These are phyloP conservation scores for Philopedon plagiatum DNA, from an alignment of 2,888 invertebrate species.

Conservation along the genomic window DNA sequence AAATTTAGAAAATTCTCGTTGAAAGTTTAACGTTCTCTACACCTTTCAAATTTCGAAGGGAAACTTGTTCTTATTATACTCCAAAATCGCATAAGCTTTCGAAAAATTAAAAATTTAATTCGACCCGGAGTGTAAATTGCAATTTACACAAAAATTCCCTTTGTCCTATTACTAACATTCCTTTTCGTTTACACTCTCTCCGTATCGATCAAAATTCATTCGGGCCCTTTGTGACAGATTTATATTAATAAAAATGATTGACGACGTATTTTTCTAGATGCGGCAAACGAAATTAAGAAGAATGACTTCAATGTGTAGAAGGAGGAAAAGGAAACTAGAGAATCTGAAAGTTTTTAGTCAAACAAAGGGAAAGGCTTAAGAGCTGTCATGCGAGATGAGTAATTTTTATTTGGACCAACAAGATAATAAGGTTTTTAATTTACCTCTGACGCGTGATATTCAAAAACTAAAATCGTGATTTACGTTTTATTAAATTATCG, in stretches of 20 bases:
- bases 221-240: constrained; percentile 6
- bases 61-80: too few relatives aligned
- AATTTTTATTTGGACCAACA: background rate
- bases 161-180: constrained; percentile 3
- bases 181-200: background rate
- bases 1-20: too few relatives aligned
- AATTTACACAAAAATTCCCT: constrained; percentile 1
- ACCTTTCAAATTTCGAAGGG: too few relatives aligned
- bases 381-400: constrained; percentile 9
- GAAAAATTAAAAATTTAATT: too few relatives aligned
- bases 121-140: background rate
- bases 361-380: background rate
- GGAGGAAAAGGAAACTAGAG: background rate
- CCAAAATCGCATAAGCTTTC: too few relatives aligned
- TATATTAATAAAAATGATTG: constrained; percentile 34
- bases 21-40: too few relatives aligned
- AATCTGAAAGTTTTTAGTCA: background rate
- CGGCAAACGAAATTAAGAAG: constrained; percentile 34
- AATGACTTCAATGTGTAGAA: constrained; percentile 21
- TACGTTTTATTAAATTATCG: too few relatives aligned
- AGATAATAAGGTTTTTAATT: background rate
- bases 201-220: constrained; percentile 16
- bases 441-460: too few relatives aligned
- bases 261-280: constrained; percentile 20
- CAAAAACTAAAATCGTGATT: too few relatives aligned